These are phyloP conservation scores for Eumeta japonica DNA, from an alignment of 1,140 invertebrate genomes.

Conservation along the genomic window DNA sequence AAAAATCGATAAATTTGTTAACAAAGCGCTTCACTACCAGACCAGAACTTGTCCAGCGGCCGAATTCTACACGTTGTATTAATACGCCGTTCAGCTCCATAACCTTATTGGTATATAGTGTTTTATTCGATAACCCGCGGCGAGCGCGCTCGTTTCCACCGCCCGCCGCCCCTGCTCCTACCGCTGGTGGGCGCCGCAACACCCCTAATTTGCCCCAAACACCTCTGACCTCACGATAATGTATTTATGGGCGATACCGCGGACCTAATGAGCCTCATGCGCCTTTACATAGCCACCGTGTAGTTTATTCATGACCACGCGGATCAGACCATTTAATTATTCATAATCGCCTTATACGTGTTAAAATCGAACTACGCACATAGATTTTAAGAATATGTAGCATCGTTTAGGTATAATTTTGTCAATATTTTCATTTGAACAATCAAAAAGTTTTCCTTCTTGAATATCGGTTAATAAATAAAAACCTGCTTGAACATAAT, in stretches of 20 bases:
- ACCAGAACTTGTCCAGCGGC: slow-evolving; percentile 30
- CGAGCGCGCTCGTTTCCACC: slow-evolving; percentile 6
- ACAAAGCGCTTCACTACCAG: not conserved
- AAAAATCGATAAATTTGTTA: not conserved
- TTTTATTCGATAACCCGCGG: slow-evolving; percentile 54
- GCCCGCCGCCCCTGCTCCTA: slow-evolving; percentile 9
- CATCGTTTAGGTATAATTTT: no score
- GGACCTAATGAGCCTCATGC: slow-evolving; percentile 47
- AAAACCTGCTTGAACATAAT: no score
- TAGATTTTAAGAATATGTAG: no score
- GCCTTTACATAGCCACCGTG: slow-evolving; percentile 35
- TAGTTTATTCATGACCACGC: slow-evolving; percentile 1
- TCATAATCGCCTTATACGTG: no score
- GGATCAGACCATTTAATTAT: no score
- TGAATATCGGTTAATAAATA: no score
- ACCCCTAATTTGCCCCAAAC: not conserved
- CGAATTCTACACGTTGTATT: slow-evolving; percentile 55
- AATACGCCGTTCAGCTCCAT: slow-evolving; percentile 48
- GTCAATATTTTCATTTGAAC: no score
- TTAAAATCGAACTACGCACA: no score
- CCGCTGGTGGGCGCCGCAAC: not conserved
- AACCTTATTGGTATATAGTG: slow-evolving; percentile 52
- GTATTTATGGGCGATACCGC: slow-evolving; percentile 54
- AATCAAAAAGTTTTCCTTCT: no score
- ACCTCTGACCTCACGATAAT: slow-evolving; percentile 33